Base-by-base conservation (phyloP, 2,113 vertebrate species). In the Glareola pratincola region DNA sequence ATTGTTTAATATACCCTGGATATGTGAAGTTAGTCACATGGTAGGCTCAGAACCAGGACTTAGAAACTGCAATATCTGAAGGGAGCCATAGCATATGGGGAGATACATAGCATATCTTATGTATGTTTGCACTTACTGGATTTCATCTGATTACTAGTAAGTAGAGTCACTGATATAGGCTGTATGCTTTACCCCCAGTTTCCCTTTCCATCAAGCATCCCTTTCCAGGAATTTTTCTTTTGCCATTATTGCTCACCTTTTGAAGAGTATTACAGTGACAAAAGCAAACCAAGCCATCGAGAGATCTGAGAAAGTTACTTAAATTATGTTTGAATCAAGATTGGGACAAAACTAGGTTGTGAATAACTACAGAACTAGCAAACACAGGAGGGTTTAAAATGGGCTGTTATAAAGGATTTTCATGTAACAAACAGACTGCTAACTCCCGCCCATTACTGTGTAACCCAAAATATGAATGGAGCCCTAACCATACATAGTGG, bases 1-100 rank as follows among this genome's bases (percentile, higher is more conserved):
- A 59, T 94, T 85, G 26, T 92, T 88, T 95, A 69, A 90, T 56
- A 54, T 92, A 77, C 27, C 41, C 88, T 93, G 75, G 64, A 83
- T 95, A 95, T 71, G 63, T 93, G 64, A 94, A 50, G 67, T 71
- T 86, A 74, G 47, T 91, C 80, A 63, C 39, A 29, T 32, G 57
- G 21, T 29, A 82, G 86, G 37, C 41, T 93, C 91, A 93, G 74
- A 88, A 94, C 21, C 47, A 73, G 72, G 86, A n/a, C 30, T 81
- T 54, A 50, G 59, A 90, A 92, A 27, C 24, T 57, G 36, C 77
- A 21, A 2, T 23, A 54, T 37, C 64, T 80, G 57, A 97, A 45
- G 21, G n/a, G n/a, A 83, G n/a, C n/a, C n/a, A n/a, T n/a, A n/a
- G n/a, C n/a, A n/a, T n/a, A n/a, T n/a, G n/a, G n/a, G n/a, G n/a